Base-by-base conservation (phyloP, 2,113 vertebrate genomes). In the Octodon degus region DNA sequence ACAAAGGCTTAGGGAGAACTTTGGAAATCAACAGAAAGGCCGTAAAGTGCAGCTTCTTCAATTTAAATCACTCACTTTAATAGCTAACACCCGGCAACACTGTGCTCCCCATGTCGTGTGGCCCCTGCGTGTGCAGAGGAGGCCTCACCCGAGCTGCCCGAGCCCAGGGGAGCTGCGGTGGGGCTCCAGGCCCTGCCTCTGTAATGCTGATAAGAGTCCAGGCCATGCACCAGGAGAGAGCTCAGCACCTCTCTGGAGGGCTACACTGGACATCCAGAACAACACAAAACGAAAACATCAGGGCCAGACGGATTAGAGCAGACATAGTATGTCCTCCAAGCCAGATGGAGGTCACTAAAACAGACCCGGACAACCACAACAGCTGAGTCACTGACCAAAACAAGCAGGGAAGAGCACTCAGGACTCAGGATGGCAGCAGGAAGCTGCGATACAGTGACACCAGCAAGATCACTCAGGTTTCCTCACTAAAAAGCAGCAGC, bases 261-360 rank as follows among this genome's bases (percentile, higher is more conserved):
- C 32, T 37, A 10, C 81, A 63, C 63, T 1, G 58, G 58, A 83
- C 6, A 50, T 40, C 60, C 25, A 53, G 32, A 14, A 55, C 30
- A 65, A 63, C 27, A 0, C 30, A 50, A 43, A 84, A 12, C n/a
- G 37, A 90, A 90, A 40, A 94, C 93, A 27, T 27, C 81, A 58
- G 85, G 32, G 32, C 50, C 86, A 63, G 62, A 50, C 9, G 89
- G 91, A 53, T 92, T 86, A 91, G n/a, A 94, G 17, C 47, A 50
- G 43, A 58, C 86, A 96, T 43, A 76, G 89, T 91, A 93, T 94
- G 12, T 97, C 92, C 94, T 96, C 87, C 84, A 93, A 97, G 80
- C 72, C 81, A 97, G 81, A 96, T 88, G 93, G 34, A 97, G 96
- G 92, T 93, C 90, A 89, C 25, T 90, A 82, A 96, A 95, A 8